Conservation (phyloP, 2,797 vertebrate species). For the Lemur catta region DNA sequence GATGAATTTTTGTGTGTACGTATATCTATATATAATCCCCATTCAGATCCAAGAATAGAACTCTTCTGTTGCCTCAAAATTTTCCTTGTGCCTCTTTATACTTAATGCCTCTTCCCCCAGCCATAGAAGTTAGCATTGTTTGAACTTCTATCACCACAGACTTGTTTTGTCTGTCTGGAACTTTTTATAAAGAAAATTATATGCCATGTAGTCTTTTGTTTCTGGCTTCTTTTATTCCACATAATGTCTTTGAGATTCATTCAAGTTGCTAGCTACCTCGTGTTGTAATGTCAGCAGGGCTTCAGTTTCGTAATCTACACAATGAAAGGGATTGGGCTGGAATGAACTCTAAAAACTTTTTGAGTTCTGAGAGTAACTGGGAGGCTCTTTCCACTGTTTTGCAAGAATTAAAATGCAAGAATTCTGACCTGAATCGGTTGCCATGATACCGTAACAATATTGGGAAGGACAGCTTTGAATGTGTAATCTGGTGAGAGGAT, state of each 20-base stretch:
- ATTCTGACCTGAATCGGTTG: conserved; percentile 62
- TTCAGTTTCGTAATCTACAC: neutral
- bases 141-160: neutral
- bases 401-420: conserved; percentile 53
- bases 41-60: neutral
- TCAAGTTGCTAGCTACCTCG: neutral
- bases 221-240: conserved; percentile 5
- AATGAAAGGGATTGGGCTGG: neutral
- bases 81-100: neutral
- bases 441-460: conserved; percentile 51
- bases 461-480: conserved; percentile 36
- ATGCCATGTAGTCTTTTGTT: neutral
- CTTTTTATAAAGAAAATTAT: neutral
- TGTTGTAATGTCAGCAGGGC: neutral
- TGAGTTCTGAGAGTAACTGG: conserved; percentile 20
- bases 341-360: neutral
- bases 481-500: conserved; percentile 39
- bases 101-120: neutral
- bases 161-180: neutral
- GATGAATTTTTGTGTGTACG: neutral
- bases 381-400: conserved; percentile 35
- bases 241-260: neutral
- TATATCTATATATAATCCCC: neutral
- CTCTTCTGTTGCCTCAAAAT: neutral
- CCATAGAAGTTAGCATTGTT: neutral